Conservation (phyloP, 2,888 invertebrate genomes). For the Trisateles emortualis region DNA sequence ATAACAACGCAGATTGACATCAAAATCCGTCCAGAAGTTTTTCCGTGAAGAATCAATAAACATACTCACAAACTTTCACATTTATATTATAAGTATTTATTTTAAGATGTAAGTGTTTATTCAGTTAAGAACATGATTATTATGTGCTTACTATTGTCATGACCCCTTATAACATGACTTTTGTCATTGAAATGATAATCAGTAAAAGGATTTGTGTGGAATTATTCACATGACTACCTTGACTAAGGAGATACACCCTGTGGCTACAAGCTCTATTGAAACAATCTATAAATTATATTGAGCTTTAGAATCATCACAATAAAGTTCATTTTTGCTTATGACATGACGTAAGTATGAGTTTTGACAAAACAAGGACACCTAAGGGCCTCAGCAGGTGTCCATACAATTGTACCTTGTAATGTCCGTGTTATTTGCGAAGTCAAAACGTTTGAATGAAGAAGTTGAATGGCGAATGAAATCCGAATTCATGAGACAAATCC, state of each 20-base stretch:
- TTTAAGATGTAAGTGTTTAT: slow-evolving; percentile 22
- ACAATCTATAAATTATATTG: slow-evolving; percentile 13
- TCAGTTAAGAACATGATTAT: slow-evolving; percentile 45
- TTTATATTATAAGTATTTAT: no score
- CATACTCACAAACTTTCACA: no score
- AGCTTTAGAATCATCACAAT: slow-evolving; percentile 20
- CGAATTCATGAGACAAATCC: slow-evolving; percentile 36
- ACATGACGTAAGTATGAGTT: slow-evolving; percentile 27
- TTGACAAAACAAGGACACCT: slow-evolving; percentile 73
- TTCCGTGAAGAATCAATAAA: no score
- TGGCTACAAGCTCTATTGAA: slow-evolving; percentile 69
- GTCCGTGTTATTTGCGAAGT: slow-evolving; percentile 67
- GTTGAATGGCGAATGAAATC: slow-evolving; percentile 37
- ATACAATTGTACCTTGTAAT: slow-evolving; percentile 69
- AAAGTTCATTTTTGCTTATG: slow-evolving; percentile 42
- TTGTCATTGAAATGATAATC: slow-evolving; percentile 86
- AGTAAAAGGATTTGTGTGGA: slow-evolving; percentile 82
- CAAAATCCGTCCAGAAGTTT: no score
- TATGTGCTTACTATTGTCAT: slow-evolving; percentile 59
- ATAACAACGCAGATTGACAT: no score
- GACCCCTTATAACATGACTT: slow-evolving; percentile 75
- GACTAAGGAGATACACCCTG: slow-evolving; percentile 85
- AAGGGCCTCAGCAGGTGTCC: slow-evolving; percentile 80
- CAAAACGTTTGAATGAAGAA: slow-evolving; percentile 49
- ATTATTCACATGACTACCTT: slow-evolving; percentile 81